Base-by-base conservation (phyloP, 2,888 invertebrate genomes). In the Prostheceraeus crozeri region DNA sequence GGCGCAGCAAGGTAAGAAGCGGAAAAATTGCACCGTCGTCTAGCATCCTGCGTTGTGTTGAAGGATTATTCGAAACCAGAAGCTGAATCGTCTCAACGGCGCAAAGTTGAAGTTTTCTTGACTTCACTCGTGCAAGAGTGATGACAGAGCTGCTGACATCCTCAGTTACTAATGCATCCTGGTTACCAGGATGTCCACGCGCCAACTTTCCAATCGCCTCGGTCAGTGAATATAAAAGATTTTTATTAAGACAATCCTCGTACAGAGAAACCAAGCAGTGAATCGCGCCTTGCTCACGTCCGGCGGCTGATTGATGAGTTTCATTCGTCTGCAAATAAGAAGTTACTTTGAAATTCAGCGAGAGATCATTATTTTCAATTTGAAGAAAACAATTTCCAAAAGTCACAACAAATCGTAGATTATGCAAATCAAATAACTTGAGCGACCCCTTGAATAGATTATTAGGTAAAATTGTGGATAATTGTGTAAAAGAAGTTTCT, bases 261-360 rank as follows among this genome's bases (percentile, higher is more conserved):
- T 70, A 71, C 25, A 70, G 64, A 4, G 52, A 64, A 3, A 70
- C 68, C 1, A 74, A 60, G 4, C 67, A 55, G 14, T 91, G 59
- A 2, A 72, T 60, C 1, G 66, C 65, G 2, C 68, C 68, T 2
- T 64, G 66, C 8, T 66, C 65, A 33, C 59, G 65, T 11, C 70
- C 70, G 6, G 72, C 64, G 4, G 68, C 60, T 25, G 58, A 55
- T 52, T 72, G 69, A 40, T 70, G 68, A 16, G 63, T 64, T 1
- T 62, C 21, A 1, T 67, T 66, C 1, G 66, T n/a, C 33, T 33
- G 33, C 33, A 33, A n/a, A 10, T 33, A 33, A 33, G n/a, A 33
- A n/a, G n/a, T n/a, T n/a, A n/a, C n/a, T n/a, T n/a, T n/a, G n/a
- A n/a, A n/a, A n/a, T n/a, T n/a, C n/a, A n/a, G n/a, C n/a, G n/a